A percentile compares a stretch with the other conserved stretches of the same genome.
These are phyloP conservation scores for Byasa hedistus DNA, from an alignment of 2,888 invertebrate species.

Conservation along the genomic window DNA sequence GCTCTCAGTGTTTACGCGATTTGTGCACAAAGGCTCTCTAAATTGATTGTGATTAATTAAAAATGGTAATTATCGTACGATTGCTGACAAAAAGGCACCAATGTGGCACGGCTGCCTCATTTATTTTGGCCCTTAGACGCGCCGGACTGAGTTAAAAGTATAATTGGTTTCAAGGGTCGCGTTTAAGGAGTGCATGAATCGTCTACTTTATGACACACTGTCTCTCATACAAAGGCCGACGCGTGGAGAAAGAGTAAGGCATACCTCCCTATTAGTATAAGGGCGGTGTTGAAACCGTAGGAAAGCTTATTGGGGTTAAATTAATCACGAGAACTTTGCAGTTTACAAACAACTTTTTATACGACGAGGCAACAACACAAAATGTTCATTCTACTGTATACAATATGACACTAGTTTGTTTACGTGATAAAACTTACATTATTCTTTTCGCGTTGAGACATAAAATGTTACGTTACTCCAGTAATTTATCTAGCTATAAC, in stretches of 20 bases:
- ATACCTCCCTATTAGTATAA: conserved; percentile 27
- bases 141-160: conserved; percentile 60
- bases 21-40: conserved; percentile 33
- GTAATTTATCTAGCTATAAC: too few relatives aligned
- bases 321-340: conserved; percentile 23
- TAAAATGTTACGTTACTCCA: too few relatives aligned
- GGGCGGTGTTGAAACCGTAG: conserved; percentile 31
- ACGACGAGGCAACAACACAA: too few relatives aligned
- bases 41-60: conserved; percentile 59
- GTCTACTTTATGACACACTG: conserved; percentile 51
- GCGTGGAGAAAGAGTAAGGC: conserved; percentile 41
- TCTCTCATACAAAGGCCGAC: conserved; percentile 47
- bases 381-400: too few relatives aligned
- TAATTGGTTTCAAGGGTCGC: conserved; percentile 68
- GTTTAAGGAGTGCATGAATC: conserved; percentile 54
- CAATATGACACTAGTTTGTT: too few relatives aligned
- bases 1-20: conserved; percentile 33
- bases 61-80: conserved; percentile 39
- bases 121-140: conserved; percentile 49
- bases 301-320: conserved; percentile 51
- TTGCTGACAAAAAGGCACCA: conserved; percentile 33
- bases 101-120: conserved; percentile 43
- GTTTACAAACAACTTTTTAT: too few relatives aligned
- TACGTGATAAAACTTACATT: too few relatives aligned
- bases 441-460: too few relatives aligned